Conservation (phyloP, 1,140 invertebrate genomes). For the Hyphantria cunea region DNA sequence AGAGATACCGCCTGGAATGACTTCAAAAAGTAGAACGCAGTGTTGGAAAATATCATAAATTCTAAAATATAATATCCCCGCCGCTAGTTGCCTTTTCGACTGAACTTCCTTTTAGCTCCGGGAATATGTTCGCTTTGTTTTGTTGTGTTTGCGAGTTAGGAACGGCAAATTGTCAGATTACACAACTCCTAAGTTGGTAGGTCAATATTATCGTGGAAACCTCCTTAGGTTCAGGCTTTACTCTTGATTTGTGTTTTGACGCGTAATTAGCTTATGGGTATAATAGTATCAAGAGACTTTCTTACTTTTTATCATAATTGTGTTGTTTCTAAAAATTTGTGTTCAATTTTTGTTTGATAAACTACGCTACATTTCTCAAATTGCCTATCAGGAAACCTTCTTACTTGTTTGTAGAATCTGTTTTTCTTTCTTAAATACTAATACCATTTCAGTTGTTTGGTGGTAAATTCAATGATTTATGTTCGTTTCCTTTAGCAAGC, state of each 20-base stretch:
- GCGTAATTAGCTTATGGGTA: constrained; percentile 45
- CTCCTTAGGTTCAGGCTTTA: constrained; percentile 56
- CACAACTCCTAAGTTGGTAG: constrained; percentile 73
- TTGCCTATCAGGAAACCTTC: constrained; percentile 47
- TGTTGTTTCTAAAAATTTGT: constrained; percentile 50
- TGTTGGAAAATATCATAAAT: constrained; percentile 71
- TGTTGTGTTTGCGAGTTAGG: constrained; percentile 75
- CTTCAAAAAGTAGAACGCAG: constrained; percentile 60
- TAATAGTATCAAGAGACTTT: constrained; percentile 33
- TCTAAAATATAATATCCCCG: constrained; percentile 71
- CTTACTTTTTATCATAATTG: constrained; percentile 36
- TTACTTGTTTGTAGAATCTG: constrained; percentile 34
- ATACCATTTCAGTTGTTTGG: constrained; percentile 62
- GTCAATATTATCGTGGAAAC: constrained; percentile 63
- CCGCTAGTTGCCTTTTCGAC: constrained; percentile 73
- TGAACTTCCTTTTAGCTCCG: constrained; percentile 70
- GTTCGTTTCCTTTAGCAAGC: constrained; percentile 56
- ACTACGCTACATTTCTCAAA: constrained; percentile 46
- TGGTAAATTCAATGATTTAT: constrained; percentile 72
- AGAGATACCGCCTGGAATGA: constrained; percentile 61
- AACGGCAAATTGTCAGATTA: constrained; percentile 74
- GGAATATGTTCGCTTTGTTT: constrained; percentile 72
- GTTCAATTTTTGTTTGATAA: constrained; percentile 57
- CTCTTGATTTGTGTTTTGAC: constrained; percentile 52
- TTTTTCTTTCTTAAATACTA: constrained; percentile 61